Conservation (phyloP, 2,888 invertebrate genomes). For the Geophilus truncorum region DNA sequence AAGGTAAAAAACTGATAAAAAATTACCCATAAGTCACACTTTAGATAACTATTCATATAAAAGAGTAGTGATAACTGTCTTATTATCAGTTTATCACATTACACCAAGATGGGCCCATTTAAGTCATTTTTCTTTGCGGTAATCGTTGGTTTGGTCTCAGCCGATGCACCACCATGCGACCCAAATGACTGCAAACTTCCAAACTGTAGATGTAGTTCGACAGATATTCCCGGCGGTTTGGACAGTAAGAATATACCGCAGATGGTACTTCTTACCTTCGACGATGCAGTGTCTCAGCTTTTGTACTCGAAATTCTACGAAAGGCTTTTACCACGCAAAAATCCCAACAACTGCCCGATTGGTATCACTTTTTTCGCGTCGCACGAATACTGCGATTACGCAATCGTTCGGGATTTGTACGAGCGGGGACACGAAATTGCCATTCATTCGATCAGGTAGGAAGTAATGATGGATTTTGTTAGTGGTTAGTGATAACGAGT, state of each 20-base stretch:
- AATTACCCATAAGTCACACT: too few species aligned
- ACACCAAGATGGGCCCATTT: background rate
- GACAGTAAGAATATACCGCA: conserved; percentile 39
- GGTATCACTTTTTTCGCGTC: conserved; percentile 37
- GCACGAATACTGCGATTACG: conserved; percentile 38
- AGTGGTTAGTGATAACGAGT: too few species aligned
- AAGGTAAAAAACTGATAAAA: too few species aligned
- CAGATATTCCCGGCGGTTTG: conserved; percentile 39
- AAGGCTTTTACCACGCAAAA: conserved; percentile 33
- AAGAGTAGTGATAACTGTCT: too few species aligned
- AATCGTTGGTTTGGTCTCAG: background rate
- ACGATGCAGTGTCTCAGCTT: conserved; percentile 41
- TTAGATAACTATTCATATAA: too few species aligned
- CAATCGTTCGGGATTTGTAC: conserved; percentile 35
- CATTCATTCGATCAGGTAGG: conserved; percentile 41
- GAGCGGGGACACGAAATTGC: conserved; percentile 40
- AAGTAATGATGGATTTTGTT: too few species aligned
- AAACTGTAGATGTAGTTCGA: conserved; percentile 55
- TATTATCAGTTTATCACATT: too few species aligned
- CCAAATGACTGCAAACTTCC: conserved; percentile 52
- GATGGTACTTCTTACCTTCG: conserved; percentile 43
- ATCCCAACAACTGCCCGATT: conserved; percentile 39
- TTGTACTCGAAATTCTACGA: conserved; percentile 37
- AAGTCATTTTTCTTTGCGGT: too few species aligned
- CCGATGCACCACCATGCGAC: background rate